Evolutionary conservation across 2,888 invertebrate genomes (phyloP).

Genomic region (Ormyrus rosae): DNA sequence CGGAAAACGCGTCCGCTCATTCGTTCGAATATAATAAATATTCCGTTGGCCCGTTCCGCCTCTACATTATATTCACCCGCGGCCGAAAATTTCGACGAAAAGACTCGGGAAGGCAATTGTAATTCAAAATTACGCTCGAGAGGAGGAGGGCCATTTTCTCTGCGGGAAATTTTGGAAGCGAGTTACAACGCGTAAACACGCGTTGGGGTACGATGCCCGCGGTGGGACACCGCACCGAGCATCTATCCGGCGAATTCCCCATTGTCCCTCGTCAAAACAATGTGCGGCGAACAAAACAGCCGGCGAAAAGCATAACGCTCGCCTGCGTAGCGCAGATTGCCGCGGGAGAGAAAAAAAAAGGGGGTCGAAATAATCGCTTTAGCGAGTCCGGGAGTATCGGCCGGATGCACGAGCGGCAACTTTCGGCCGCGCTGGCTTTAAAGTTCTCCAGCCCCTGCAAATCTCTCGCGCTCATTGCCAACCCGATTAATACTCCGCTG

Average conservation of each 20-base stretch:
- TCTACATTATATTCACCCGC: too few species aligned
- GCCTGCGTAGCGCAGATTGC: too few species aligned
- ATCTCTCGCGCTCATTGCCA: slow-evolving; percentile 1
- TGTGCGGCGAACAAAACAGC: neutral
- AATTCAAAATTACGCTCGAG: neutral
- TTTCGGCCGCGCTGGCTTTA: slow-evolving; percentile 10
- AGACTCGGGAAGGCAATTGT: neutral
- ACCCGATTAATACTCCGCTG: neutral
- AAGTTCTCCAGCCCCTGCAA: slow-evolving; percentile 22
- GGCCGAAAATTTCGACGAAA: too few species aligned
- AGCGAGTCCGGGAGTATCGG: slow-evolving; percentile 22
- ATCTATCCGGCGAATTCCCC: slow-evolving; percentile 4
- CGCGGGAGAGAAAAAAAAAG: too few species aligned
- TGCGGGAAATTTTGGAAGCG: too few species aligned
- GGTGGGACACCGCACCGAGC: neutral
- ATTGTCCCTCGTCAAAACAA: slow-evolving; percentile 10
- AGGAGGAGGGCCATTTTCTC: too few species aligned
- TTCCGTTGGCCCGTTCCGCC: too few species aligned
- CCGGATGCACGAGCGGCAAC: neutral
- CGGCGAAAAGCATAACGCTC: neutral
- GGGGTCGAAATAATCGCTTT: slow-evolving; percentile 12
- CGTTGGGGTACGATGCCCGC: neutral
- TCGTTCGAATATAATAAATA: too few species aligned
- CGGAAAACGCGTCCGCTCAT: too few species aligned
- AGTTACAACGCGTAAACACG: neutral